phyloP scores from a whole-genome alignment of 2,113 vertebrate genomes.

The Marmota flaviventris region DNA sequence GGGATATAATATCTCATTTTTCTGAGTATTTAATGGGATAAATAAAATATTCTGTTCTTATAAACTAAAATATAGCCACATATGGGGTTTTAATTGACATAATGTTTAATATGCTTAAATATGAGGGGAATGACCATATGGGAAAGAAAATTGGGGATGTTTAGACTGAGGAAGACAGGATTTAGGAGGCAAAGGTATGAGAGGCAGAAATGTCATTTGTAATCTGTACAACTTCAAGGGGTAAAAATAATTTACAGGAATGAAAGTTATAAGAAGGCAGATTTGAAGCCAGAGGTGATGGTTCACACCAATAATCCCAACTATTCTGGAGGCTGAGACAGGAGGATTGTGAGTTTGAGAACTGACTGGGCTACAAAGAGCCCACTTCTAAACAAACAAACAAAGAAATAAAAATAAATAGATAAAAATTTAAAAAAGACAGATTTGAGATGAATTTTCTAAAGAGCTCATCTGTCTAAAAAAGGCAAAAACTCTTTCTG shows the following conservation, averaged over 20 bases:
- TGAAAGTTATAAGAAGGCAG: constrained; percentile 5
- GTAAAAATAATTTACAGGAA: constrained; percentile 33
- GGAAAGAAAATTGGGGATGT: constrained; percentile 16
- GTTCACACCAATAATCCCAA: background rate
- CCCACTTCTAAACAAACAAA: background rate
- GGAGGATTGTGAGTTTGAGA: background rate
- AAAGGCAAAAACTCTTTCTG: background rate
- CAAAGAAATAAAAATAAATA: too few species aligned
- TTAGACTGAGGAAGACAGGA: background rate
- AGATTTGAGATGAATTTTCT: constrained; percentile 15
- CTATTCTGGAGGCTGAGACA: background rate
- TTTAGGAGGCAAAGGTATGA: background rate
- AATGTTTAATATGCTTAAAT: background rate
- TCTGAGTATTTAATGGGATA: background rate
- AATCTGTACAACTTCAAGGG: background rate
- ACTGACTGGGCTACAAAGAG: background rate
- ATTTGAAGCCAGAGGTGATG: background rate
- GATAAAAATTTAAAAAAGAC: background rate
- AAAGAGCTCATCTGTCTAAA: background rate
- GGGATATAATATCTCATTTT: too few species aligned
- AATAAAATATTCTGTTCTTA: constrained; percentile 19
- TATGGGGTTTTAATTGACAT: background rate
- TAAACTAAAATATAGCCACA: constrained; percentile 29
- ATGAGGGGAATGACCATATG: background rate
- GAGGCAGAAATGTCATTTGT: background rate